These are phyloP conservation scores for Allochrocebus solatus DNA, from an alignment of 2,797 vertebrate genomes.

Conservation along the genomic window DNA sequence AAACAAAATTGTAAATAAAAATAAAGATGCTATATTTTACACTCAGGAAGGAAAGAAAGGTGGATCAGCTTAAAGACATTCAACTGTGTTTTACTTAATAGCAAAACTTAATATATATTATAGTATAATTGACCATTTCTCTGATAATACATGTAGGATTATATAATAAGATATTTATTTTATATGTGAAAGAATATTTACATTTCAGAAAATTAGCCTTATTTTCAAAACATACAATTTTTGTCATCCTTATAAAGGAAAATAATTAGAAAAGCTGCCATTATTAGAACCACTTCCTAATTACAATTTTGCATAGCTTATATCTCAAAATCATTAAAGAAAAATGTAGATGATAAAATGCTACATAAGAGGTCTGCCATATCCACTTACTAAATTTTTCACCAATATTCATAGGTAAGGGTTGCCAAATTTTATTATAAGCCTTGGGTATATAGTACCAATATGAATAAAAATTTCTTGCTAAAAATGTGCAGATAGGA, in stretches of 20 bases:
- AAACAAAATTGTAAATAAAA: slow-evolving; percentile 20
- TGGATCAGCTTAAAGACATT: not conserved
- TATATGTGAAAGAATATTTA: not conserved
- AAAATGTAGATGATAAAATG: not conserved
- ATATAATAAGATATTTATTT: not conserved
- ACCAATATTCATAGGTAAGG: not conserved
- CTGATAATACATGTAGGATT: not conserved
- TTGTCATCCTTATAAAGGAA: not conserved
- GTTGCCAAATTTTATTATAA: not conserved
- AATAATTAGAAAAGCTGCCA: not conserved
- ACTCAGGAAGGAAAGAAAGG: not conserved
- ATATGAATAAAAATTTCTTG: not conserved
- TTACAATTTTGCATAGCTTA: not conserved
- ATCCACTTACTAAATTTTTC: not conserved
- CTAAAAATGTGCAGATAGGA: not conserved
- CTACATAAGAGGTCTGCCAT: not conserved
- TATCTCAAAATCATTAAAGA: not conserved
- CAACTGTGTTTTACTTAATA: not conserved
- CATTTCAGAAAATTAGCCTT: not conserved
- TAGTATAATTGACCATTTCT: not conserved
- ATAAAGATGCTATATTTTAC: not conserved
- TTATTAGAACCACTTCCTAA: not conserved
- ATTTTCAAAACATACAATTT: not conserved
- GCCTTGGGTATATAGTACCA: not conserved
- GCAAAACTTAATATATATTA: not conserved